A percentile compares a stretch with the other conserved stretches of the same genome.
These are phyloP conservation scores for Herminia tarsipennalis DNA, from an alignment of 2,888 invertebrate genomes.

Conservation along the genomic window DNA sequence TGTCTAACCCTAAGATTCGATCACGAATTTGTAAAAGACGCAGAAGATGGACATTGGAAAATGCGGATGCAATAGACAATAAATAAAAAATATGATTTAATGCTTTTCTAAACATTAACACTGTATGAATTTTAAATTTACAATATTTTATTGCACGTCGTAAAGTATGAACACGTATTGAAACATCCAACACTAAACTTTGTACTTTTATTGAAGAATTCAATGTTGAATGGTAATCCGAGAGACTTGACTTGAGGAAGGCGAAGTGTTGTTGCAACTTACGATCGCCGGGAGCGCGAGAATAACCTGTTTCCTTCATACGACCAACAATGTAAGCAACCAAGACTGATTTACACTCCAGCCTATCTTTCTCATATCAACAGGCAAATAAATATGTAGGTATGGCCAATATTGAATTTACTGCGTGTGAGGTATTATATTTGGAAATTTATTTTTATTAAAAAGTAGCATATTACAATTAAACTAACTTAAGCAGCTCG, in stretches of 20 bases:
- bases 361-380: too few species aligned
- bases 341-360: conserved; percentile 1
- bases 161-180: neutral
- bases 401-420: too few species aligned
- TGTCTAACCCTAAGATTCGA: too few species aligned
- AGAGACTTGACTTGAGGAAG: neutral
- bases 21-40: too few species aligned
- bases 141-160: neutral
- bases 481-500: too few species aligned
- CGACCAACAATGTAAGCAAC: neutral
- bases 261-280: conserved; percentile 5
- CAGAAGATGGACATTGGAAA: too few species aligned
- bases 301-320: conserved; percentile 20
- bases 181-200: neutral
- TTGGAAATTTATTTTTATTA: too few species aligned
- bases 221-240: conserved; percentile 12
- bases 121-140: neutral
- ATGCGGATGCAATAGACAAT: too few species aligned
- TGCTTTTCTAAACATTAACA: neutral
- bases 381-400: too few species aligned
- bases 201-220: conserved; percentile 3
- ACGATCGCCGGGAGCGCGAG: conserved; percentile 7
- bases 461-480: too few species aligned
- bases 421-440: too few species aligned
- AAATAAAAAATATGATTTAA: too few species aligned